These are phyloP conservation scores for Lepidotrigona ventralis DNA, from an alignment of 1,140 invertebrate genomes.

Conservation along the genomic window DNA sequence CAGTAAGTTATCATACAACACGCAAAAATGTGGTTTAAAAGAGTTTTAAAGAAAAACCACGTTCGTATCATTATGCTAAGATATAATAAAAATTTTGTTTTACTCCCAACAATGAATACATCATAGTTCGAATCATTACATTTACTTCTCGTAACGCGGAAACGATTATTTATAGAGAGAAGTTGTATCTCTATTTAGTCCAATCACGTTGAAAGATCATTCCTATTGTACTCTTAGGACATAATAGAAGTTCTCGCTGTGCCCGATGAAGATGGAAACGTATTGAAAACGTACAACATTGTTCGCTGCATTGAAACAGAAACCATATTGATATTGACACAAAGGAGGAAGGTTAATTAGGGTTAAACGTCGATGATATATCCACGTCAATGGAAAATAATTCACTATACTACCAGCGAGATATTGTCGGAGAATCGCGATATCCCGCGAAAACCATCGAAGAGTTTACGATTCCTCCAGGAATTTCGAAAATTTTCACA, in stretches of 20 bases:
- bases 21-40: not conserved
- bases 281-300: not conserved
- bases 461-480: not conserved
- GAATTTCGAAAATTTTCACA: not conserved
- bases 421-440: not conserved
- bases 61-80: not conserved
- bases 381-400: constrained; percentile 19
- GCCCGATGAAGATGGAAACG: not conserved
- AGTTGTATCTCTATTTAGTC: not conserved
- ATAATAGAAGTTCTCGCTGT: not conserved
- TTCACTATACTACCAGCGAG: not conserved
- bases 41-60: not conserved
- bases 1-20: not conserved
- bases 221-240: not conserved
- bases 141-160: not conserved
- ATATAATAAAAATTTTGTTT: not conserved
- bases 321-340: not conserved
- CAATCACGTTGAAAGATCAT: not conserved
- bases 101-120: not conserved
- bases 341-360: constrained; percentile 6
- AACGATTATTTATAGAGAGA: not conserved
- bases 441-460: not conserved
- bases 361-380: constrained; percentile 17
- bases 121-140: not conserved
- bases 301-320: not conserved